These are phyloP conservation scores for Eptesicus fuscus DNA, from an alignment of 2,113 vertebrate species.

Conservation along the genomic window DNA sequence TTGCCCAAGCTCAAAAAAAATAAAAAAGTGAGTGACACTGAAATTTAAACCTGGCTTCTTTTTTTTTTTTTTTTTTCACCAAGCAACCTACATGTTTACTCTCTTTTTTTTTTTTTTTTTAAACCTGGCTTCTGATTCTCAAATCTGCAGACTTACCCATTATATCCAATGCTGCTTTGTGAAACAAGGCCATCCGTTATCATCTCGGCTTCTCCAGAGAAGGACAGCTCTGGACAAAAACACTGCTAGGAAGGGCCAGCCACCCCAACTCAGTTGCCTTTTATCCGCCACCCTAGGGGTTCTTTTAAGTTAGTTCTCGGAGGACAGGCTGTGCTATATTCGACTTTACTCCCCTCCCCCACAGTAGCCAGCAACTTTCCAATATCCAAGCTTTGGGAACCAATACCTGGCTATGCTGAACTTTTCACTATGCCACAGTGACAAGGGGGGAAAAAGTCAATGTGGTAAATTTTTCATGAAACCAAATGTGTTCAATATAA, in stretches of 20 bases:
- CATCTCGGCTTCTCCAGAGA: background rate
- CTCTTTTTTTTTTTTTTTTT: too few species aligned
- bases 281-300: background rate
- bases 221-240: background rate
- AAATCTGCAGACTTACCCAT: too few species aligned
- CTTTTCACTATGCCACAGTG: background rate
- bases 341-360: background rate
- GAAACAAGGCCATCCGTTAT: background rate
- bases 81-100: too few species aligned
- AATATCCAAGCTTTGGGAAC: background rate
- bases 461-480: background rate
- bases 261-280: background rate
- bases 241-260: background rate
- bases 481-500: background rate
- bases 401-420: background rate
- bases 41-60: background rate
- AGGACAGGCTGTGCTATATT: background rate
- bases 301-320: background rate
- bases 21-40: background rate
- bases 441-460: background rate
- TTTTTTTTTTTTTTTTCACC: too few species aligned
- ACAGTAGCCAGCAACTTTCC: background rate
- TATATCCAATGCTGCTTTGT: background rate
- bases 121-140: background rate
- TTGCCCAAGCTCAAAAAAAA: background rate